Evolutionary conservation across 37 sponge, comb jelly and placozoan genomes (phyloP).

Genomic region (Tethya wilhelma): DNA sequence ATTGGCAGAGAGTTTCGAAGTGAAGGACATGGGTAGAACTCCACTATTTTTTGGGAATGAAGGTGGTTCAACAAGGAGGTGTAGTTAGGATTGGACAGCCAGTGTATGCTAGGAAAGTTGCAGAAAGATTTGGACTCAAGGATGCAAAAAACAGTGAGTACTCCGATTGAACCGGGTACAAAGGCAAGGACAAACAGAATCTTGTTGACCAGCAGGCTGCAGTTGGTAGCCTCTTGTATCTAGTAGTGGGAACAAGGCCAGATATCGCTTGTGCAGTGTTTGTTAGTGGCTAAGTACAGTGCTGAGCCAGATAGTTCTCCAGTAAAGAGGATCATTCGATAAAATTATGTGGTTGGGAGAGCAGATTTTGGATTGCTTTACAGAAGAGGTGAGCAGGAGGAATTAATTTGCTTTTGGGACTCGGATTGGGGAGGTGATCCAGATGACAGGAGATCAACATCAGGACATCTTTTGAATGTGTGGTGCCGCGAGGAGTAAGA

Average conservation of each 20-base stretch:
- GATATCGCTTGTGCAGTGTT: conserved; percentile 45
- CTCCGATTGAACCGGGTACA: conserved; percentile 26
- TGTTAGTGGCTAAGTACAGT: conserved; percentile 19
- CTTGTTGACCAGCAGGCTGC: conserved; percentile 53
- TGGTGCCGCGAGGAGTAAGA: conserved; percentile 42
- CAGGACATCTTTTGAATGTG: conserved; percentile 45
- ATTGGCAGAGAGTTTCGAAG: conserved; percentile 28
- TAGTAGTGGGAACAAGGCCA: conserved; percentile 32
- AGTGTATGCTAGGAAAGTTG: conserved; percentile 41
- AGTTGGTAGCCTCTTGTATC: conserved; percentile 56
- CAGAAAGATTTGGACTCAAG: conserved; percentile 61
- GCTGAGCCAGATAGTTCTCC: conserved; percentile 21
- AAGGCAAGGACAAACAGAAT: conserved; percentile 35
- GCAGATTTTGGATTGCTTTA: conserved; percentile 33
- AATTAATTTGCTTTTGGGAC: conserved; percentile 49
- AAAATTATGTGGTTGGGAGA: too few species aligned
- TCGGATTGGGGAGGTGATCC: conserved; percentile 57
- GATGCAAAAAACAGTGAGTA: conserved; percentile 31
- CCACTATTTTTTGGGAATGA: conserved; percentile 66
- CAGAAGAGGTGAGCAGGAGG: not conserved
- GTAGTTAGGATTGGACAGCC: conserved; percentile 71
- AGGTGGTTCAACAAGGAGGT: conserved; percentile 32
- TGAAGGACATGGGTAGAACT: too few species aligned
- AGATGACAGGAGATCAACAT: conserved; percentile 37
- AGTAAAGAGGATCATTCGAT: conserved; percentile 33